Base-by-base conservation (phyloP, 2,888 invertebrate genomes). In the Theretra japonica region DNA sequence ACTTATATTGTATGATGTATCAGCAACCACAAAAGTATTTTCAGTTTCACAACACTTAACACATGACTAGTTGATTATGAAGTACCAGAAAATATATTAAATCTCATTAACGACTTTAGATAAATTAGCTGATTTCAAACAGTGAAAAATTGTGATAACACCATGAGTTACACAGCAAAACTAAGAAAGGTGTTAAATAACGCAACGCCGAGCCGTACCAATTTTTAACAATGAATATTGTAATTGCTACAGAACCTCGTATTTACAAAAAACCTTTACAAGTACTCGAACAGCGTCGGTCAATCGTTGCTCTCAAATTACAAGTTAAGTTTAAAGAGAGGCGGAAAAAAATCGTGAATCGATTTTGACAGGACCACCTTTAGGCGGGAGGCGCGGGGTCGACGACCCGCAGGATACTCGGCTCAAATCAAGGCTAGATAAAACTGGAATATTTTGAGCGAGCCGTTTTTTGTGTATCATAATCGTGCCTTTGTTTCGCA, bases 281-380 rank as follows among this genome's bases (percentile, higher is more conserved):
- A 53, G 53, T 53, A n/a, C 21, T 65, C 23, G 17, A 65, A 33
- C 33, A 65, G 23, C 41, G 17, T 17, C 65, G 48, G 21, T 41
- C 65, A 62, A 41, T 62, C 62, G n/a, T 62, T 62, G 41, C 23
- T 25, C 23, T 58, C 58, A 65, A 53, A 53, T 65, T 65, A 65
- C 70, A 41, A 58, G 73, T 76, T 76, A 70, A 76, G 86, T 85
- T 86, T 80, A 75, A 76, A 85, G 88, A 88, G 87, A 87, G 84
- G 82, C 81, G 81, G 77, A 80, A 85, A 87, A 87, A 86, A 87
- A 86, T 80, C 83, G 77, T 72, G 75, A 79, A 78, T 79, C 73
- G 79, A 75, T 83, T 82, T 79, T 83, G 85, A 82, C 83, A 81
- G 83, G 83, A 83, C 82, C 83, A 81, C 82, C 84, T 80, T 81